Conservation (phyloP, 2,797 vertebrate genomes). For the Hybognathus amarus region DNA sequence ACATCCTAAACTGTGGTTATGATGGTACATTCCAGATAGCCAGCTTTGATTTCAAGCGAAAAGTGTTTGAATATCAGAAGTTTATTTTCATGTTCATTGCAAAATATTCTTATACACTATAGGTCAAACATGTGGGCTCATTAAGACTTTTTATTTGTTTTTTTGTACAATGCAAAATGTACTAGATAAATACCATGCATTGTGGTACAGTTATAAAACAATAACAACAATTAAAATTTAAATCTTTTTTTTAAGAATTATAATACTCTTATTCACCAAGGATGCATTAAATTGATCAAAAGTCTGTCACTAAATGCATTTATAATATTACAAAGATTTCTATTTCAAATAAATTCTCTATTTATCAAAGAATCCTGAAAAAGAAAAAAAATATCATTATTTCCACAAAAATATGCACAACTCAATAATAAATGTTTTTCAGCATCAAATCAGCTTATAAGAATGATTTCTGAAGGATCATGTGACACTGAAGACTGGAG, state of each 20-base stretch:
- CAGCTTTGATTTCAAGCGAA: not conserved
- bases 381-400: not conserved
- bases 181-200: no score
- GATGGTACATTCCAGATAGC: slow-evolving; percentile 4
- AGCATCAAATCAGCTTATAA: not conserved
- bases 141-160: not conserved
- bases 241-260: no score
- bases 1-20: not conserved
- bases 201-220: no score
- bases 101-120: not conserved
- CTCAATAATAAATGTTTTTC: not conserved
- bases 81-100: not conserved
- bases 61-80: not conserved
- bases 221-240: no score
- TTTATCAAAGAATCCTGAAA: not conserved
- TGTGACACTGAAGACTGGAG: not conserved
- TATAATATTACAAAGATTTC: not conserved
- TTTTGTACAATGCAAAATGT: not conserved
- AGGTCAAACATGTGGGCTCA: not conserved
- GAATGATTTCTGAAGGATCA: not conserved
- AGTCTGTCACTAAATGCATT: not conserved
- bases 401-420: not conserved
- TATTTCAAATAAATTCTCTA: not conserved
- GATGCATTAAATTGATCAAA: not conserved
- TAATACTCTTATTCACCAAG: not conserved